Evolutionary conservation across 2,888 invertebrate genomes (phyloP).

Genomic region (Tenthredo notha): DNA sequence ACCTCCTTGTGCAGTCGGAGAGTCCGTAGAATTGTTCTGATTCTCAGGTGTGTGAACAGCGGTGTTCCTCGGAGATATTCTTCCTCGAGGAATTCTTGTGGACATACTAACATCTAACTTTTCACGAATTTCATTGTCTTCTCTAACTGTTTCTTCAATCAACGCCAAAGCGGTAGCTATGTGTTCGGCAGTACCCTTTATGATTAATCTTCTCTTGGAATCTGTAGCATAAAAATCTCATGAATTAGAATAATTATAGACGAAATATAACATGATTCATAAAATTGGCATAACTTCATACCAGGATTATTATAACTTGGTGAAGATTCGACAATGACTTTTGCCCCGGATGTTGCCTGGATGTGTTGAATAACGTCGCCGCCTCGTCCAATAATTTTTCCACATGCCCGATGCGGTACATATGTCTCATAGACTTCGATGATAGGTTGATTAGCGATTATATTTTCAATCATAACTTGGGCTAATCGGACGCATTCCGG

Average conservation of each 20-base stretch:
- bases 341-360: constrained; percentile 86
- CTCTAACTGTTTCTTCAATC: constrained; percentile 85
- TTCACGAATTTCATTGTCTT: constrained; percentile 65
- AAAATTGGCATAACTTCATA: constrained; percentile 57
- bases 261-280: background rate
- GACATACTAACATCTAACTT: constrained; percentile 62
- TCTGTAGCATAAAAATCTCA: constrained; percentile 63
- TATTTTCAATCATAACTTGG: constrained; percentile 85
- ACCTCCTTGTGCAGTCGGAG: constrained; percentile 1
- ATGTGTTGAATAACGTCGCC: constrained; percentile 88
- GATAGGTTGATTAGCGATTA: constrained; percentile 85
- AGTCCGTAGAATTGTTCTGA: constrained; percentile 17
- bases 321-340: constrained; percentile 82
- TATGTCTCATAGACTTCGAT: constrained; percentile 84
- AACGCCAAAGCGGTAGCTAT: constrained; percentile 86
- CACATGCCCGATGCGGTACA: constrained; percentile 85
- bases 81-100: constrained; percentile 64
- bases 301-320: constrained; percentile 58
- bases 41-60: constrained; percentile 55
- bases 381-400: constrained; percentile 87
- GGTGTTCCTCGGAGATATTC: constrained; percentile 61
- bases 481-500: constrained; percentile 86
- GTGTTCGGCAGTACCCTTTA: constrained; percentile 87
- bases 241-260: background rate
- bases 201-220: constrained; percentile 72